Evolutionary conservation across 2,888 invertebrate species (phyloP), one percentile per base, ranked within the genome.

Genomic region (Nematopogon swammerdamellus): DNA sequence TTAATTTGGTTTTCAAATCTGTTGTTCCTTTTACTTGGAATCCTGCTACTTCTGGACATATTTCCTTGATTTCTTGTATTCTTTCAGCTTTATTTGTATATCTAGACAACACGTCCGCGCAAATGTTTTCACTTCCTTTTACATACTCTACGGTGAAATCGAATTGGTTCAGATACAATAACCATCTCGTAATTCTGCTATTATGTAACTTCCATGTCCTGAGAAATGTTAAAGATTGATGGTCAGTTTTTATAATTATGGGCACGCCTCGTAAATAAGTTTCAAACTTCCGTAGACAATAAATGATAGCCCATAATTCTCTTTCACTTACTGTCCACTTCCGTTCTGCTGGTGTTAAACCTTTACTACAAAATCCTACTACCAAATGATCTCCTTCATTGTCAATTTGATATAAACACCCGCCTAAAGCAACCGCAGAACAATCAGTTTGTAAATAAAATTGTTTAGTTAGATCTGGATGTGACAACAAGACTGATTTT

Each of bases 271-370:
- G 51, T 5, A 59, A 48, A 51, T 59, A 60, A 0, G 59, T 58
- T 17, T 58, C 58, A 42, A 58, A 59, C 25, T 58, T 58, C 16
- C 50, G 18, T 16, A 59, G 49, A 19, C 56, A 55, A 45, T 43
- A 48, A 3, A 60, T 58, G 0, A 60, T 48, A 1, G 59, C 49
- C n/a, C 44, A 58, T 43, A 59, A 54, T 44, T 59, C 58, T n/a
- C 57, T 54, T 47, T 60, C 58, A 0, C 57, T 56, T 1, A 58
- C 56, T 1, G 58, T 57, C 59, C 58, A 58, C 16, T 49, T 56
- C 18, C 51, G 20, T 44, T 57, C 50, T 1, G 56, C 46, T 1
- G 53, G 52, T 6, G 45, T 56, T 42, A 58, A 50, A 0, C 49
- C 29, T 45, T 50, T 57, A 48, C 59, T 60, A 51, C 51, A 47